Evolutionary conservation across 2,888 invertebrate species (phyloP), one percentile per base, ranked within the genome.

Genomic region (Brachypalpus laphriformis): DNA sequence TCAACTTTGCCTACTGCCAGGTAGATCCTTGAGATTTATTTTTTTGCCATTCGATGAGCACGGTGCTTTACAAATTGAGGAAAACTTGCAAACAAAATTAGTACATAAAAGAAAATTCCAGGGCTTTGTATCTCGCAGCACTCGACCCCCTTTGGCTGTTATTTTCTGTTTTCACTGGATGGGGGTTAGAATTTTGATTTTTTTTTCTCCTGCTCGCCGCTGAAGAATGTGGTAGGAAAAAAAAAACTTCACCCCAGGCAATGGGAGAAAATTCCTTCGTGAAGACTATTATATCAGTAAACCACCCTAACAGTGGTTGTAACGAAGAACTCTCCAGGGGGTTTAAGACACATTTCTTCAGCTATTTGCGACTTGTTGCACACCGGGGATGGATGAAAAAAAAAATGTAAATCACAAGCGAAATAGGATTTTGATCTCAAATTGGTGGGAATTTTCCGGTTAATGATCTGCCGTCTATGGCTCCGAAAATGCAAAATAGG

Each of bases 321-420:
- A 59, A 34, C 18, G 18, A 70, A 70, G 6, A 82, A 20, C 37
- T 51, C 65, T 59, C 51, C 45, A 51, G 51, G 77, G 68, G 34
- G 22, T 54, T 71, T 28, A 40, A 54, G 71, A 71, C 31, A 77
- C 59, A 72, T 78, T 78, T 54, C 59, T 72, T 78, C 6, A 68
- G 70, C 76, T 76, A 82, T 72, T 68, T 82, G 78, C 34, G 76
- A 82, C 82, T 78, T 82, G 82, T 82, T 82, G 82, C 72, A 25
- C 56, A 14, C 47, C n/a, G 54, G 25, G 31, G 65, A 71, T 28
- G 63, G 40, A 56, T 56, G 25, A 22, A 61, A 18, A 28, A 63
- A 75, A 54, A 40, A 56, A 47, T 59, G 20, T 49, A 51, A 76
- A 54, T 65, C 59, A 66, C 37, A 25, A 45, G 9, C 45, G 61